A percentile compares a stretch with the other conserved stretches of the same genome.
These are phyloP conservation scores for Lepidocyrtoides sp. DNA, from an alignment of 2,888 invertebrate species.

Conservation along the genomic window DNA sequence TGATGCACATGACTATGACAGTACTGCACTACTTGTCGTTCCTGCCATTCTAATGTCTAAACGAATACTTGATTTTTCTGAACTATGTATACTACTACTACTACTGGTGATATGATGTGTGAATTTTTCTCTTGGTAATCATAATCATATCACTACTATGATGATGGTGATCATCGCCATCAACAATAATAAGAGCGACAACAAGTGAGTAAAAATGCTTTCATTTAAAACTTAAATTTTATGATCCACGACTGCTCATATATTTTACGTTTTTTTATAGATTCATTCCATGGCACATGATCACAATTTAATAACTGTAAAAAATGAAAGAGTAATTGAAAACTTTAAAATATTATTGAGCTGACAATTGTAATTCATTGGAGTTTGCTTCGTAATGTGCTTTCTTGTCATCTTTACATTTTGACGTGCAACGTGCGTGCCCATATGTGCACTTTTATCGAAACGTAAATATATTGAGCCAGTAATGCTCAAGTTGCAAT, in stretches of 20 bases:
- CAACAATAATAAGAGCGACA: neutral
- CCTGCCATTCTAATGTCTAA: no score
- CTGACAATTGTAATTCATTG: neutral
- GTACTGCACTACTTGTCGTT: neutral
- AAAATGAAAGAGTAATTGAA: conserved; percentile 12
- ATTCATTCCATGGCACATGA: neutral
- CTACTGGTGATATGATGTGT: neutral
- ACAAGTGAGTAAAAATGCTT: conserved; percentile 3
- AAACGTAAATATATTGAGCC: no score
- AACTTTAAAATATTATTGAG: conserved; percentile 32
- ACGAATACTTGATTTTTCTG: no score
- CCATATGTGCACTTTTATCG: no score
- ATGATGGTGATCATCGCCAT: neutral
- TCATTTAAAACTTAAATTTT: neutral
- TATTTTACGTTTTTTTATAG: neutral
- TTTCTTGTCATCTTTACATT: neutral
- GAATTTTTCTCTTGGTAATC: neutral
- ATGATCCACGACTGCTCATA: neutral
- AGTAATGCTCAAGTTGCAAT: no score
- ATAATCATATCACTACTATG: neutral
- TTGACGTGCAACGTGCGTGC: neutral
- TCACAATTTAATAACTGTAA: conserved; percentile 32
- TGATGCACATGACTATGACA: neutral
- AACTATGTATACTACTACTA: neutral
- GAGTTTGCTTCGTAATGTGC: neutral